phyloP scores from a whole-genome alignment of 1,140 invertebrate species.

The Ceratosolen fusciceps region DNA sequence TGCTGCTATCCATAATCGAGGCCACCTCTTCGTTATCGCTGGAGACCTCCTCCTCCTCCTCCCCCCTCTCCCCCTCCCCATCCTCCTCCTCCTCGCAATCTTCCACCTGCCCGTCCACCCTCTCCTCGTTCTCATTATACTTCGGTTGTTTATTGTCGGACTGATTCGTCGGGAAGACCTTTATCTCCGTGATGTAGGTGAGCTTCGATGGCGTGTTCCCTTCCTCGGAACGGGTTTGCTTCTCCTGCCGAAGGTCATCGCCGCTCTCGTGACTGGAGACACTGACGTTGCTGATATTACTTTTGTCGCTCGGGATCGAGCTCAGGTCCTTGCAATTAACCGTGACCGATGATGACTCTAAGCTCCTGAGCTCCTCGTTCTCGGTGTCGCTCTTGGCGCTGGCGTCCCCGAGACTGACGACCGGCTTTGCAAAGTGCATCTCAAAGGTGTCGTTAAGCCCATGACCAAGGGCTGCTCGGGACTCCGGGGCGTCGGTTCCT shows the following conservation, averaged over 20 bases:
- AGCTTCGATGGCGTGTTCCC: constrained; percentile 59
- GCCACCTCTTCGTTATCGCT: constrained; percentile 56
- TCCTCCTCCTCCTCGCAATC: no score
- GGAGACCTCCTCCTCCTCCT: constrained; percentile 46
- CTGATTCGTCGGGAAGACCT: constrained; percentile 62
- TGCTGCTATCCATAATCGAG: constrained; percentile 51
- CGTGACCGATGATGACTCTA: constrained; percentile 58
- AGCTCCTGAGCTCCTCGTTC: constrained; percentile 57
- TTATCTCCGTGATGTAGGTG: constrained; percentile 72
- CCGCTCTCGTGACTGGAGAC: constrained; percentile 65
- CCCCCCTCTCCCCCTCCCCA: background rate
- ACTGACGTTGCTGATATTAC: constrained; percentile 67
- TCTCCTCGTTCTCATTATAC: background rate
- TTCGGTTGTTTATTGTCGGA: no score
- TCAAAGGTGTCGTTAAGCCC: constrained; percentile 45
- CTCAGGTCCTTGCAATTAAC: constrained; percentile 57
- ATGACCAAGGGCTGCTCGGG: background rate
- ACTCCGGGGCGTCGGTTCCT: background rate
- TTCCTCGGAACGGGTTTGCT: constrained; percentile 63
- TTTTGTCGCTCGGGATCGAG: constrained; percentile 46
- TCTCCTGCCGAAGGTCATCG: constrained; percentile 67
- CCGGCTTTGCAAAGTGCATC: constrained; percentile 57
- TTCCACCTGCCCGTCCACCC: constrained; percentile 46
- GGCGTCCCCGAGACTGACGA: constrained; percentile 52
- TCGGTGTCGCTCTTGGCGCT: constrained; percentile 52